phyloP scores from a whole-genome alignment of 2,113 vertebrate genomes.

The Acanthochromis polyacanthus region DNA sequence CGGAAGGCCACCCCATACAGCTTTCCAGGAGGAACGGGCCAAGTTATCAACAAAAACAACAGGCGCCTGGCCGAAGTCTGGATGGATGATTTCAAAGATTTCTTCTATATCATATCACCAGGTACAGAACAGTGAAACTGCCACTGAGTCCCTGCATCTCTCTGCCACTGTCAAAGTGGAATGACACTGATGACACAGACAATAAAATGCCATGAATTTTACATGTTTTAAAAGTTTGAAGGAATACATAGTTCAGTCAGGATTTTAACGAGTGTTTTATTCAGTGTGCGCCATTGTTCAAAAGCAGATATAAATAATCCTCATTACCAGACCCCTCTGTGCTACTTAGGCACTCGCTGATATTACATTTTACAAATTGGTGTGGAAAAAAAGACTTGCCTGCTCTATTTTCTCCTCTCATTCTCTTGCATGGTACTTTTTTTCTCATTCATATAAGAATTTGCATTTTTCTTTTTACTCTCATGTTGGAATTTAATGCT shows the following conservation, averaged over 20 bases:
- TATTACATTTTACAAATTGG: conserved; percentile 37
- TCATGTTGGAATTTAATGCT: conserved; percentile 16
- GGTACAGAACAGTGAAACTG: conserved; percentile 79
- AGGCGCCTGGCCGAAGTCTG: conserved; percentile 96
- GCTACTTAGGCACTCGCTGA: conserved; percentile 1
- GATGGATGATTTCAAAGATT: conserved; percentile 99
- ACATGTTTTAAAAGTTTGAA: conserved; percentile 20
- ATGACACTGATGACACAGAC: neutral
- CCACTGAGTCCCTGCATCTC: neutral
- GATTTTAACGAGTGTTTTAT: conserved; percentile 21
- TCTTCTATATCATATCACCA: conserved; percentile 99
- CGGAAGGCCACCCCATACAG: conserved; percentile 98
- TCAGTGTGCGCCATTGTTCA: neutral
- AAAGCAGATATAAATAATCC: conserved; percentile 38
- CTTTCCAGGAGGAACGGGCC: conserved; percentile 97
- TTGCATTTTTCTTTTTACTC: conserved; percentile 24
- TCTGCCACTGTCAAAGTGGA: neutral
- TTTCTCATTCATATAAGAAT: conserved; percentile 32
- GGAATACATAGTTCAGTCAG: neutral
- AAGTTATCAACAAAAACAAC: conserved; percentile 99
- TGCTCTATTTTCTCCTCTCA: conserved; percentile 21
- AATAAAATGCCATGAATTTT: conserved; percentile 2
- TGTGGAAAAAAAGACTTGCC: conserved; percentile 35
- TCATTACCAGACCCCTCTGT: conserved; percentile 11
- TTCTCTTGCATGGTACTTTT: conserved; percentile 10